phyloP scores from a whole-genome alignment of 2,888 invertebrate genomes.

The Tenthredo distinguenda region DNA sequence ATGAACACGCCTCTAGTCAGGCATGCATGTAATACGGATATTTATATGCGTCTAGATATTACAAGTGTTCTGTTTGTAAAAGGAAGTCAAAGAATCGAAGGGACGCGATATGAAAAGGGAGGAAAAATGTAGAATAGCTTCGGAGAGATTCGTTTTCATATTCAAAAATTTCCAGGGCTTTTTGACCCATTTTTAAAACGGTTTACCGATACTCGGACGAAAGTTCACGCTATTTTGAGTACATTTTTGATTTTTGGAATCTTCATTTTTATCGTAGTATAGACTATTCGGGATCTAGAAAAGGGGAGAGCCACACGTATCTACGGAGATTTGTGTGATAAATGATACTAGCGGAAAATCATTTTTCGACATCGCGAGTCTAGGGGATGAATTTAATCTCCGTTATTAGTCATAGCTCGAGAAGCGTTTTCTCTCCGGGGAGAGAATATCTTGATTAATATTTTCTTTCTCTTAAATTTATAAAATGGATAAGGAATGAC shows the following conservation, averaged over 20 bases:
- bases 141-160: background rate
- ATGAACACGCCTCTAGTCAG: background rate
- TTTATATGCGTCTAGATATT: background rate
- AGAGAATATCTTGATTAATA: slow-evolving; percentile 34
- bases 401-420: slow-evolving; percentile 22
- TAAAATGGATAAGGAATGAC: background rate
- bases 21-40: slow-evolving; percentile 5
- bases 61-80: background rate
- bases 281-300: background rate
- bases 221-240: background rate
- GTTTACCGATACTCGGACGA: background rate
- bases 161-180: background rate
- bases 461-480: background rate
- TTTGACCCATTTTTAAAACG: background rate
- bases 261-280: background rate
- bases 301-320: background rate
- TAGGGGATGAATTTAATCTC: slow-evolving; percentile 37
- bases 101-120: background rate
- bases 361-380: slow-evolving; percentile 27
- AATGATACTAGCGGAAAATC: background rate
- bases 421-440: background rate
- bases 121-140: background rate
- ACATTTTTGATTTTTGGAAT: background rate
- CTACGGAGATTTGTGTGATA: background rate
- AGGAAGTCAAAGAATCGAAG: background rate